Base-by-base conservation (phyloP, 2,113 vertebrate species). In the Asarcornis scutulata region DNA sequence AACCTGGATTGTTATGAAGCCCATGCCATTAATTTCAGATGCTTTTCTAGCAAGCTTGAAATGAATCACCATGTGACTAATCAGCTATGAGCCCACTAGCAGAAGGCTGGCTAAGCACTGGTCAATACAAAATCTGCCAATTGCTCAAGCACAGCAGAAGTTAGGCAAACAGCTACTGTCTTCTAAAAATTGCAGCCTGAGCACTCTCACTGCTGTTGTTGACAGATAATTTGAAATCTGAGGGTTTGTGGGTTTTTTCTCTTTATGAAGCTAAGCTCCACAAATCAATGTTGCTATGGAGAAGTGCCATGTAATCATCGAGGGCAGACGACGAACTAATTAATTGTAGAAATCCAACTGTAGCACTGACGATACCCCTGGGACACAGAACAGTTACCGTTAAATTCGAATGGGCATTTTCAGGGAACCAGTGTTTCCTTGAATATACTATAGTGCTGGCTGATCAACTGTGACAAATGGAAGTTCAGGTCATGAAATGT, bases 271-370 rank as follows among this genome's bases (percentile, higher is more conserved):
- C 46, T 59, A 23, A 92, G 75, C 53, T 84, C 83, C 44, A 36
- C 64, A 68, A 76, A 83, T 94, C 87, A 38, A 16, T 88, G 96
- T 96, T 96, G 89, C 89, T 60, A 90, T 90, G 96, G 95, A 96
- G 83, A 96, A 91, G 34, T 4, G 2, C 72, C 52, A 67, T 0
- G 12, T 85, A 74, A 55, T 80, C 83, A 50, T 88, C 83, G 78
- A 90, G 76, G 88, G 76, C 76, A 95, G 85, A 81, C 1, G 1
- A 89, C 46, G 82, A 74, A 83, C 83, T 91, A 93, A 95, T 90
- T 95, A 96, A 91, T 69, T 83, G 79, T 46, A 20, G 83, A 83
- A 89, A 86, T 90, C 68, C 79, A 75, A 67, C 84, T 91, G 79
- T 66, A 90, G 5, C 8, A 72, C 60, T 56, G 79, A 67, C 86